Conservation (phyloP, 2,113 vertebrate species). For the Dipodomys merriami region DNA sequence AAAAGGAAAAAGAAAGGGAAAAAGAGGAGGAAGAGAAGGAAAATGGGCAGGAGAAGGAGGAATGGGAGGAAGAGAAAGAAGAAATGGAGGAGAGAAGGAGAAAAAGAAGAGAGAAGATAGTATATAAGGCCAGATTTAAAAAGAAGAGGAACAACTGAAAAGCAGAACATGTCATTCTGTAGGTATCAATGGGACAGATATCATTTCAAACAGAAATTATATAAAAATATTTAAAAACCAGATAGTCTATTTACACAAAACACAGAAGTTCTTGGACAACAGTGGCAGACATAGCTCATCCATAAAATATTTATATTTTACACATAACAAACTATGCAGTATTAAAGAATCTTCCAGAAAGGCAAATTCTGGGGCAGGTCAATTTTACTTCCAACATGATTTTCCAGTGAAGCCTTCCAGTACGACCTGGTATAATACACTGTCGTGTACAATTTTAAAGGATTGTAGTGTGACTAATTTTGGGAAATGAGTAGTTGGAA, state of each 20-base stretch:
- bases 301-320: background rate
- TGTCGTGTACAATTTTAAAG: background rate
- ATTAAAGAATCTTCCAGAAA: background rate
- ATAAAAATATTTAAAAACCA: background rate
- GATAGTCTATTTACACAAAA: background rate
- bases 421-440: background rate
- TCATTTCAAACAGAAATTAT: background rate
- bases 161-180: background rate
- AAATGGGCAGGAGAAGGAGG: background rate
- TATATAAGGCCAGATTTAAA: background rate
- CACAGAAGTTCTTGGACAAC: background rate
- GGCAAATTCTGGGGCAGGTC: background rate
- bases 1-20: no score
- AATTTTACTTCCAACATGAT: fast-evolving
- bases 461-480: background rate
- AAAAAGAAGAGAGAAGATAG: background rate
- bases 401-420: background rate
- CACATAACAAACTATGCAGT: background rate
- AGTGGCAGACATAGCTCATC: background rate
- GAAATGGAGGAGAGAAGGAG: background rate
- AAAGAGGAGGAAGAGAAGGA: background rate
- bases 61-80: no score
- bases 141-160: background rate
- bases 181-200: background rate
- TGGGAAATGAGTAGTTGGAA: background rate